Percentiles rank a stretch among this genome's conserved stretches.
phyloP scores from a whole-genome alignment of 2,888 invertebrate genomes.

The Clanis bilineata region DNA sequence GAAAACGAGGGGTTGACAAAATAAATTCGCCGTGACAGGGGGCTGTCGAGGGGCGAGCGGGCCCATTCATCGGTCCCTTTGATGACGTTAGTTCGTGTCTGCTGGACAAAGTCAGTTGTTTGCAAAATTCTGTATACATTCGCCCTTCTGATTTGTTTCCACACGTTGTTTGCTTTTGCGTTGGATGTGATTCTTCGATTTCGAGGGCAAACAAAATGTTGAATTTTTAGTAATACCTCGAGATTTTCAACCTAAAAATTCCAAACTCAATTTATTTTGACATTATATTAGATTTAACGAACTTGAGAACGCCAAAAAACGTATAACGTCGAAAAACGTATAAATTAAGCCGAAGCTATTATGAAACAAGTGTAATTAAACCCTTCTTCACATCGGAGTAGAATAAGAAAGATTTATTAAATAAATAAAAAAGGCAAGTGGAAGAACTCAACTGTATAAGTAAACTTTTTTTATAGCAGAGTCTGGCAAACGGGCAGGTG shows the following conservation, averaged over 20 bases:
- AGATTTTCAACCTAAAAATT: not conserved
- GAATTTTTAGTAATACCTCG: not conserved
- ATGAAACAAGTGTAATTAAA: too few species aligned
- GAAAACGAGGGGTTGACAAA: conserved; percentile 26
- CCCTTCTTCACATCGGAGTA: too few species aligned
- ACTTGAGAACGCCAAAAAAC: too few species aligned
- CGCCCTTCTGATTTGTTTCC: conserved; percentile 24
- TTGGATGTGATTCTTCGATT: conserved; percentile 1
- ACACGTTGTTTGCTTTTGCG: conserved; percentile 9
- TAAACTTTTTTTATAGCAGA: too few species aligned
- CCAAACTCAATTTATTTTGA: too few species aligned
- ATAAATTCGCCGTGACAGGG: conserved; percentile 34
- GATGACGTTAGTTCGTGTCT: conserved; percentile 63
- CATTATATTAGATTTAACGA: too few species aligned
- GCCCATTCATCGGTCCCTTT: conserved; percentile 55
- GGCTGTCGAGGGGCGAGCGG: conserved; percentile 46
- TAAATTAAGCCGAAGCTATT: too few species aligned
- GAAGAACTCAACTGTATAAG: too few species aligned
- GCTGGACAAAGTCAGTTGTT: conserved; percentile 65
- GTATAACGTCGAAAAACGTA: too few species aligned
- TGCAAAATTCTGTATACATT: conserved; percentile 49
- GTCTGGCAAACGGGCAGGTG: too few species aligned
- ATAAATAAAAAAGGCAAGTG: too few species aligned
- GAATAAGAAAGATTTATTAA: too few species aligned
- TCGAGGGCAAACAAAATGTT: not conserved